Conservation (phyloP, 2,113 vertebrate genomes). For the Clarias macrocephalus region DNA sequence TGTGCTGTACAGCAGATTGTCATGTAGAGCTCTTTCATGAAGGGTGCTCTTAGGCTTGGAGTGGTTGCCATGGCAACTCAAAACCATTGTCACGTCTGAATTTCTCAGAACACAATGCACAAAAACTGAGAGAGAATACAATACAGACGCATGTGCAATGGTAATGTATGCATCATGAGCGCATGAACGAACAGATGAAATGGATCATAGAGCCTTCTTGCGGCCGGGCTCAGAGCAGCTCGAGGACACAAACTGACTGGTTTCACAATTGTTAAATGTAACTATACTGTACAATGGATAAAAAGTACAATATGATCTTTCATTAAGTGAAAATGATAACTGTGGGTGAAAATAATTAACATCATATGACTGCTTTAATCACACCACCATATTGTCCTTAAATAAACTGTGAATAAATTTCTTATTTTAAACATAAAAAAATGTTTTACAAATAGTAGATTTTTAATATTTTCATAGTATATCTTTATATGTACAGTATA, state of each 20-base stretch:
- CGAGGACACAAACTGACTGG: not conserved
- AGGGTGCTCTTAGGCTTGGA: constrained; percentile 36
- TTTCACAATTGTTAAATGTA: not conserved
- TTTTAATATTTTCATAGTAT: no score
- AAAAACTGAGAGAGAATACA: not conserved
- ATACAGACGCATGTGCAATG: constrained; percentile 21
- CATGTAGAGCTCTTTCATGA: constrained; percentile 14
- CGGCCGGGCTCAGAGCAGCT: not conserved
- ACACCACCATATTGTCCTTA: no score
- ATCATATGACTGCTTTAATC: no score
- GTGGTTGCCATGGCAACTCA: constrained; percentile 53
- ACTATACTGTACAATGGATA: not conserved
- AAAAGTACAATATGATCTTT: not conserved
- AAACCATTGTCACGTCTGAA: constrained; percentile 21
- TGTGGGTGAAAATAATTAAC: no score
- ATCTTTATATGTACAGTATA: not conserved
- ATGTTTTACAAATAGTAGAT: no score
- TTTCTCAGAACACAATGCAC: constrained; percentile 19
- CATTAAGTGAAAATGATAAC: no score
- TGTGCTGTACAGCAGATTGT: constrained; percentile 3
- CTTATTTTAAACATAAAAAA: no score
- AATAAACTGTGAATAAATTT: no score
- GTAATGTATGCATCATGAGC: not conserved
- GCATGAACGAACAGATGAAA: not conserved
- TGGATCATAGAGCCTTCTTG: constrained; percentile 1